phyloP scores from a whole-genome alignment of 1,140 invertebrate genomes.

The Yoshiicerus persimilis region DNA sequence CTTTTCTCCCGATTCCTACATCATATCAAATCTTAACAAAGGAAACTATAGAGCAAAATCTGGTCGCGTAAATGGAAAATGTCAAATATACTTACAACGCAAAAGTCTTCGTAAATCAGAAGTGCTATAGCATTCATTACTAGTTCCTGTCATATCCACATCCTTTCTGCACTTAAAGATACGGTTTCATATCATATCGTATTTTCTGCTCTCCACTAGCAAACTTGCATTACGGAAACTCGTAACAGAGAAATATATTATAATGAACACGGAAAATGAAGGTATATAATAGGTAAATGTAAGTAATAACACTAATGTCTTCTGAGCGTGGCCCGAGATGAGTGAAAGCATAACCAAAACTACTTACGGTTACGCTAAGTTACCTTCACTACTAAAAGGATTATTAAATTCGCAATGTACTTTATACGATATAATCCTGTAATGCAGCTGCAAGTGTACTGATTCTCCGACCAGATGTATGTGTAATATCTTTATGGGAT shows the following conservation, averaged over 20 bases:
- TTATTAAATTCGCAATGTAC: background rate
- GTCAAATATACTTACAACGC: background rate
- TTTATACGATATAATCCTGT: too few relatives aligned
- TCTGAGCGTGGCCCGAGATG: background rate
- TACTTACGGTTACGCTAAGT: background rate
- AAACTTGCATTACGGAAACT: too few relatives aligned
- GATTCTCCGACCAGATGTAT: too few relatives aligned
- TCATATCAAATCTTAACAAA: background rate
- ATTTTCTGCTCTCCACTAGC: too few relatives aligned
- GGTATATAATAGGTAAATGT: background rate
- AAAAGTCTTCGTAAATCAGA: too few relatives aligned
- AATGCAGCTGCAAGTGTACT: too few relatives aligned
- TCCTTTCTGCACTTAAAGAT: too few relatives aligned
- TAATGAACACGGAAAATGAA: too few relatives aligned
- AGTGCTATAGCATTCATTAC: background rate
- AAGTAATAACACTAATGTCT: background rate
- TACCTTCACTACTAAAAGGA: background rate
- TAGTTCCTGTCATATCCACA: background rate
- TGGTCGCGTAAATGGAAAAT: background rate
- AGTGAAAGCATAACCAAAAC: background rate
- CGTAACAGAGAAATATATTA: too few relatives aligned
- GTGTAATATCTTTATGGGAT: too few relatives aligned
- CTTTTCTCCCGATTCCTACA: background rate
- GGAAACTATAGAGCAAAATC: background rate
- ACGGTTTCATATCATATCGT: too few relatives aligned